These are phyloP conservation scores for Pyralis farinalis DNA, from an alignment of 2,888 invertebrate genomes.

Conservation along the genomic window DNA sequence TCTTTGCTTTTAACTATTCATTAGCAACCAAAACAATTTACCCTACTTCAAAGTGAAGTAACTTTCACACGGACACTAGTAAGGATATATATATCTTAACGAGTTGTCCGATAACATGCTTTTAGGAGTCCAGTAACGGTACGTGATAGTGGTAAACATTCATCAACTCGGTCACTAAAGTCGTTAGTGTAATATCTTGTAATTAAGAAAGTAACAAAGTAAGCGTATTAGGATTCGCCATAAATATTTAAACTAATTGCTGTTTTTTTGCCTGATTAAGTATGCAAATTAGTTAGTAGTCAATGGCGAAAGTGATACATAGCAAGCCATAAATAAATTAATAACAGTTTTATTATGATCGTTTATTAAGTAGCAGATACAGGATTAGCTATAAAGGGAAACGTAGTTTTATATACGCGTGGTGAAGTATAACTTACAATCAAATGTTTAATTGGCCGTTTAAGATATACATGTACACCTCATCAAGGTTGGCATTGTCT, in stretches of 20 bases:
- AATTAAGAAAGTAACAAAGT: background rate
- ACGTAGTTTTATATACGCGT: too few relatives aligned
- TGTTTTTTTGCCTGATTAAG: background rate
- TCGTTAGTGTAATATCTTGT: slow-evolving; percentile 13
- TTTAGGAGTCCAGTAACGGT: slow-evolving; percentile 24
- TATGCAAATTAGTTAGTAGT: background rate
- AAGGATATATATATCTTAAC: slow-evolving; percentile 20
- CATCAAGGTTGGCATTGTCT: too few relatives aligned
- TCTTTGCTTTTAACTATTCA: background rate
- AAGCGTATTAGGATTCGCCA: background rate
- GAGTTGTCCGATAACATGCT: slow-evolving; percentile 22
- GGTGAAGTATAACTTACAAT: too few relatives aligned
- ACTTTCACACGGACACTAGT: slow-evolving; percentile 6
- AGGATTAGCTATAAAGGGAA: too few relatives aligned
- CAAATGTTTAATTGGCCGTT: too few relatives aligned
- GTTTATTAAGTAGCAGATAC: too few relatives aligned
- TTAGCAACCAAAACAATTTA: background rate
- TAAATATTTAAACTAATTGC: background rate
- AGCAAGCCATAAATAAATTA: background rate
- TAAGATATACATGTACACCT: too few relatives aligned
- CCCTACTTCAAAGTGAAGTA: background rate
- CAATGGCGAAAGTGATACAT: background rate
- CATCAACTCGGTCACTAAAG: slow-evolving; percentile 16
- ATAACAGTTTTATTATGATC: too few relatives aligned
- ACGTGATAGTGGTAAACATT: slow-evolving; percentile 9